These are phyloP conservation scores for Heliopora coerulea DNA, from an alignment of 92 coral and sea anemone genomes.

Conservation along the genomic window DNA sequence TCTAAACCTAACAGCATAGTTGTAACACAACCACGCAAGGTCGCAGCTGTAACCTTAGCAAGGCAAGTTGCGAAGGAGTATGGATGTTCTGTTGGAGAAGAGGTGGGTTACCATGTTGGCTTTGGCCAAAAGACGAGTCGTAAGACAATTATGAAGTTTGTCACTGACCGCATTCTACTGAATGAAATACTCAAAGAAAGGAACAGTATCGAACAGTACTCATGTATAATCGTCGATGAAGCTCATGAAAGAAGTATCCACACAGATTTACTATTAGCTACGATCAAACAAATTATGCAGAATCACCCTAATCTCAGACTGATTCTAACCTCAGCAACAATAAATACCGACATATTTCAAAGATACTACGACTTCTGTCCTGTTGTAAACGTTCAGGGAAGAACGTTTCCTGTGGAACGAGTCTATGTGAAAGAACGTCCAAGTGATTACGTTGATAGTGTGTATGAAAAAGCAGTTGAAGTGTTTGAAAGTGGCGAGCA, in stretches of 20 bases:
- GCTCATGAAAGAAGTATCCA: no score
- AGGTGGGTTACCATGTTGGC: constrained; percentile 82
- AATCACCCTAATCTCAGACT: constrained; percentile 72
- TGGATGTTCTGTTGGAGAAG: constrained; percentile 64
- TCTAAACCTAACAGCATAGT: constrained; percentile 59
- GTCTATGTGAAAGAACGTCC: constrained; percentile 45
- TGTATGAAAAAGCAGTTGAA: constrained; percentile 60
- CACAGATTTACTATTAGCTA: constrained; percentile 93
- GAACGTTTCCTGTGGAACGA: constrained; percentile 82
- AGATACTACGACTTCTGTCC: constrained; percentile 64
- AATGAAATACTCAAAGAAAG: constrained; percentile 76
- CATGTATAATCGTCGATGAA: constrained; percentile 91
- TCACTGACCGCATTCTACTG: no score
- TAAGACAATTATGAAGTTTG: no score
- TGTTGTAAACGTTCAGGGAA: no score
- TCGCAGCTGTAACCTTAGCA: constrained; percentile 90
- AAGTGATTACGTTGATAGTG: constrained; percentile 62
- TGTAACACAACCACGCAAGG: constrained; percentile 93
- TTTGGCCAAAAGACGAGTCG: constrained; percentile 54
- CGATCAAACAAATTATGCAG: constrained; percentile 77
- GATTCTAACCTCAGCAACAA: constrained; percentile 93
- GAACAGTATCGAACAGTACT: constrained; percentile 55
- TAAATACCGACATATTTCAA: constrained; percentile 59
- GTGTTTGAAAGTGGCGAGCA: constrained; percentile 55
- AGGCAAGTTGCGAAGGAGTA: constrained; percentile 73